A percentile compares a stretch with the other conserved stretches of the same genome.
These are phyloP conservation scores for Argentina silus DNA, from an alignment of 2,797 vertebrate species.

Conservation along the genomic window DNA sequence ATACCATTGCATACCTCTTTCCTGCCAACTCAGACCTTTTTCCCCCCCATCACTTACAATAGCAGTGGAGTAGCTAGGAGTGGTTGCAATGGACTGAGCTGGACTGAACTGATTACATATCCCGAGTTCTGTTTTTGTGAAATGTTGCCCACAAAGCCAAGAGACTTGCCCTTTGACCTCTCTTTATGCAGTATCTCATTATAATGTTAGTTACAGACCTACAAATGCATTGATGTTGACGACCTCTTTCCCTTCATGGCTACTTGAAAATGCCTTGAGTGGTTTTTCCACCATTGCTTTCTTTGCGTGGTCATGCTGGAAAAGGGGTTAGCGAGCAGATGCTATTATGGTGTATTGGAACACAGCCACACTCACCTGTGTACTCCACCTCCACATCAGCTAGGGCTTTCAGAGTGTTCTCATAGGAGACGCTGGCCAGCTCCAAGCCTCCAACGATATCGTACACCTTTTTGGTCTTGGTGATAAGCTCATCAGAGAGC, in stretches of 20 bases:
- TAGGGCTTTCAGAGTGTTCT: constrained; percentile 88
- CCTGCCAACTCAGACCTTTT: constrained; percentile 60
- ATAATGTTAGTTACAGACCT: neutral
- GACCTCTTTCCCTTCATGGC: neutral
- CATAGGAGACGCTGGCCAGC: constrained; percentile 77
- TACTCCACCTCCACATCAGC: constrained; percentile 93
- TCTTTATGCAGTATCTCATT: neutral
- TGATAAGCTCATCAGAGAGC: constrained; percentile 81
- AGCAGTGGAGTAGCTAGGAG: constrained; percentile 15
- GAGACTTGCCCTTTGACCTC: neutral
- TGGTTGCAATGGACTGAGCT: constrained; percentile 4
- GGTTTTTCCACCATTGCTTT: neutral
- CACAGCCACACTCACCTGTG: constrained; percentile 77
- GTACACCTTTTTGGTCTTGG: constrained; percentile 86
- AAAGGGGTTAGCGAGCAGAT: neutral
- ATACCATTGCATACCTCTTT: constrained; percentile 48
- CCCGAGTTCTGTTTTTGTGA: neutral
- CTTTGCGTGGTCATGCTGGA: neutral
- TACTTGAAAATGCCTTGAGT: neutral
- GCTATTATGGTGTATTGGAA: neutral
- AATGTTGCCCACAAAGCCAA: neutral
- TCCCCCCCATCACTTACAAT: constrained; percentile 50
- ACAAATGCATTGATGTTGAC: neutral
- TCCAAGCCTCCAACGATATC: constrained; percentile 84
- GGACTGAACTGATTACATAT: neutral